Percentiles rank a stretch among this genome's conserved stretches.
phyloP scores from a whole-genome alignment of 2,113 vertebrate genomes.

The Hippoglossus stenolepis region DNA sequence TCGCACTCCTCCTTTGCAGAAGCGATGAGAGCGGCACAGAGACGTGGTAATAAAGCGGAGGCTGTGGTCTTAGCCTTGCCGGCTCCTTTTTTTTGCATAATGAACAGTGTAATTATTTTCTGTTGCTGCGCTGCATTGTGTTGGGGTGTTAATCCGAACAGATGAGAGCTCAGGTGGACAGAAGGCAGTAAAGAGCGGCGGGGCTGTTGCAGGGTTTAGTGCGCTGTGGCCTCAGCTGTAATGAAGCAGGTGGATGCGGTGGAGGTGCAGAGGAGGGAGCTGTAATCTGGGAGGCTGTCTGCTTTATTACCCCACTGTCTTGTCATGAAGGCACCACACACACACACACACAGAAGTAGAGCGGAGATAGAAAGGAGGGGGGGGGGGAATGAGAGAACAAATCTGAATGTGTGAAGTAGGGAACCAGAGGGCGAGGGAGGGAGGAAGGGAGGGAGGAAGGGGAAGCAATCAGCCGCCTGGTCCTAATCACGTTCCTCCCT shows the following conservation, averaged over 20 bases:
- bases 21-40: constrained; percentile 41
- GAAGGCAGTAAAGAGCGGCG: constrained; percentile 61
- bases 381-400: constrained; percentile 22
- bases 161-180: constrained; percentile 68
- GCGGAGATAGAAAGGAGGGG: neutral
- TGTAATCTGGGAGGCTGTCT: constrained; percentile 58
- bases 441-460: constrained; percentile 43
- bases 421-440: constrained; percentile 45
- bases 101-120: constrained; percentile 64
- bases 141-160: constrained; percentile 53
- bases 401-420: constrained; percentile 48
- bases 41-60: constrained; percentile 27
- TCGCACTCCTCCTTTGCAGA: constrained; percentile 28
- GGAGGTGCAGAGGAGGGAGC: constrained; percentile 31
- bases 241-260: constrained; percentile 66
- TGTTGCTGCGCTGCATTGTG: constrained; percentile 33
- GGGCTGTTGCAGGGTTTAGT: constrained; percentile 52
- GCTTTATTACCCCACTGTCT: constrained; percentile 60
- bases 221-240: constrained; percentile 57
- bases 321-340: constrained; percentile 37
- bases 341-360: constrained; percentile 4
- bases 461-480: constrained; percentile 69
- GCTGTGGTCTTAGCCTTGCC: constrained; percentile 30
- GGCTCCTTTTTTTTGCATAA: constrained; percentile 52
- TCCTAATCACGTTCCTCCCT: constrained; percentile 67